A percentile compares a stretch with the other conserved stretches of the same genome.
phyloP scores from a whole-genome alignment of 2,888 invertebrate genomes.

The Petrolisthes manimaculis region DNA sequence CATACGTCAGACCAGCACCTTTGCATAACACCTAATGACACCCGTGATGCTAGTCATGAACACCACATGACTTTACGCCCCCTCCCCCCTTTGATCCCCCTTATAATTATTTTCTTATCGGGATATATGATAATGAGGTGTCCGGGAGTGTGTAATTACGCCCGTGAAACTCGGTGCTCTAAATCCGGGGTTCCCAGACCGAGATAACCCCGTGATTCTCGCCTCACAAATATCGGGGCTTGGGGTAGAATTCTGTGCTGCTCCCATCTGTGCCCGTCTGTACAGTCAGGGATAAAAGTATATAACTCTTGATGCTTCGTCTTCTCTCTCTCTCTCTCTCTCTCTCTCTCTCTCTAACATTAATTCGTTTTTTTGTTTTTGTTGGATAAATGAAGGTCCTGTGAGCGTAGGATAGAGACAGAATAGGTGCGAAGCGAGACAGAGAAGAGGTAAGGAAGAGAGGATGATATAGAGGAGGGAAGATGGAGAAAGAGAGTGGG shows the following conservation, averaged over 20 bases:
- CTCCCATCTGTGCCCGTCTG: too few relatives aligned
- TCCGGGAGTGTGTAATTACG: conserved; percentile 29
- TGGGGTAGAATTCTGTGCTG: too few relatives aligned
- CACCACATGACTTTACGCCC: conserved; percentile 27
- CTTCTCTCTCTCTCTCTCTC: not conserved
- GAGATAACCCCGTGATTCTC: not conserved
- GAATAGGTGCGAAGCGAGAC: too few relatives aligned
- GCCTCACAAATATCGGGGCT: not conserved
- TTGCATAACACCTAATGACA: not conserved
- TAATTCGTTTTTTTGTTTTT: too few relatives aligned
- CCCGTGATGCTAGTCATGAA: not conserved
- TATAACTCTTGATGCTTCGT: not conserved
- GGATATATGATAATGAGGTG: conserved; percentile 43
- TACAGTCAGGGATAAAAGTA: too few relatives aligned
- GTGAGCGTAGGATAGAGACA: too few relatives aligned
- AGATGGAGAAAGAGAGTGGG: too few relatives aligned
- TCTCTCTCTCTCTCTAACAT: not conserved
- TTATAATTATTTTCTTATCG: conserved; percentile 50
- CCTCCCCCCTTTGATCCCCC: conserved; percentile 14
- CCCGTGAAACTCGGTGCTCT: conserved; percentile 15
- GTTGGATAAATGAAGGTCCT: too few relatives aligned
- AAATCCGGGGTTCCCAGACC: not conserved
- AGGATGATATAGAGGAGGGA: too few relatives aligned
- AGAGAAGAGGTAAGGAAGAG: too few relatives aligned
- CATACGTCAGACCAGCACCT: not conserved